phyloP scores from a whole-genome alignment of 2,888 invertebrate species.

The Xestia c-nigrum region DNA sequence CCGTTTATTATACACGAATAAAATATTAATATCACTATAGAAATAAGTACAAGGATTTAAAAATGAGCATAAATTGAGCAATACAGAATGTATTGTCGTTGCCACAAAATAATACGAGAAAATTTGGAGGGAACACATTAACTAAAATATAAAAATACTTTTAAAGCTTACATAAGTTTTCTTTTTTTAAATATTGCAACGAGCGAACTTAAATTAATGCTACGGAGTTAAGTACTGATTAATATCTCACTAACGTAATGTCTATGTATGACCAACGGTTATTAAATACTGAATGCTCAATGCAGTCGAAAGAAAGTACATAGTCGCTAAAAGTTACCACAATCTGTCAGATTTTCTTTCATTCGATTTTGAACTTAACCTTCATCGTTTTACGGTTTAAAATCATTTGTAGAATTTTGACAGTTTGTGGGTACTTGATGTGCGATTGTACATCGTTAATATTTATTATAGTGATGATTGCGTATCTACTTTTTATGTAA shows the following conservation, averaged over 20 bases:
- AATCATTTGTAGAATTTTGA: too few relatives aligned
- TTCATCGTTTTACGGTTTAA: too few relatives aligned
- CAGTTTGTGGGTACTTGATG: too few relatives aligned
- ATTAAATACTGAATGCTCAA: conserved; percentile 49
- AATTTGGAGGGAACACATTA: conserved; percentile 78
- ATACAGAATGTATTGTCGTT: conserved; percentile 87
- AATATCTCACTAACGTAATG: conserved; percentile 71
- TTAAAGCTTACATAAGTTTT: conserved; percentile 80
- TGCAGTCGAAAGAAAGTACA: conserved; percentile 29
- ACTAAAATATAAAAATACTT: conserved; percentile 71
- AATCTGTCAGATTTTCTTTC: too few relatives aligned
- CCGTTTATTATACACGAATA: conserved; percentile 64
- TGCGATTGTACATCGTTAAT: conserved; percentile 25
- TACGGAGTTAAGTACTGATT: conserved; percentile 65
- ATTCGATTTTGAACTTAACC: too few relatives aligned
- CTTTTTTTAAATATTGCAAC: conserved; percentile 80
- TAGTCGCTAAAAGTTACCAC: too few relatives aligned
- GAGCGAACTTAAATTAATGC: conserved; percentile 74
- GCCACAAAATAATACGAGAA: conserved; percentile 74
- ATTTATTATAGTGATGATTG: conserved; percentile 38
- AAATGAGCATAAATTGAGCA: conserved; percentile 89
- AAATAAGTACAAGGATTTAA: conserved; percentile 75
- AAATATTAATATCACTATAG: conserved; percentile 76
- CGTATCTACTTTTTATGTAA: conserved; percentile 36
- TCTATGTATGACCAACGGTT: conserved; percentile 49